These are phyloP conservation scores for Emydocephalus ijimae DNA, from an alignment of 2,113 vertebrate genomes.

Conservation along the genomic window DNA sequence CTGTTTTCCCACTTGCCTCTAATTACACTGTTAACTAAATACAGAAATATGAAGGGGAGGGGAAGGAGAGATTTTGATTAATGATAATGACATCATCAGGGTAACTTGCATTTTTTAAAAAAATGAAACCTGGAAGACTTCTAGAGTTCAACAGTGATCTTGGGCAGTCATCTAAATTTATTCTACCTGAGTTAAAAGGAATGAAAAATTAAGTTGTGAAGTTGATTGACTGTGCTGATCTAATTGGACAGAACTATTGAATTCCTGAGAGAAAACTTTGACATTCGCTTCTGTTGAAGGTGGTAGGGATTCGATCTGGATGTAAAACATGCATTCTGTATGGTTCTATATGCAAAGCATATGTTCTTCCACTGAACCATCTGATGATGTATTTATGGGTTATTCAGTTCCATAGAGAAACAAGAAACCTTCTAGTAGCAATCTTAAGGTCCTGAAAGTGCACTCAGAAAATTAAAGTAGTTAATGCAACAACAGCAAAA, in stretches of 20 bases:
- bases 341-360: not conserved
- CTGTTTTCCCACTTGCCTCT: not conserved
- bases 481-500: not conserved
- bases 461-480: not conserved
- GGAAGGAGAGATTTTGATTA: not conserved
- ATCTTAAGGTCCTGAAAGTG: not conserved
- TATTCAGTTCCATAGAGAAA: not conserved
- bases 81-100: not conserved
- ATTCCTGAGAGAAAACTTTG: not conserved
- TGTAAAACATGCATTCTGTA: not conserved
- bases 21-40: not conserved
- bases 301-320: not conserved
- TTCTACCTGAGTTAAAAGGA: not conserved
- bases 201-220: not conserved
- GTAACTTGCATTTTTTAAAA: not conserved
- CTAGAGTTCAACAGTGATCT: not conserved
- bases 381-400: not conserved
- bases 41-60: not conserved
- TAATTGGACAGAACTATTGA: not conserved
- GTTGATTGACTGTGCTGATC: not conserved
- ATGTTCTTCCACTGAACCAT: not conserved
- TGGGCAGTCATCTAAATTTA: not conserved
- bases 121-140: not conserved
- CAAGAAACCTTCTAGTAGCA: not conserved
- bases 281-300: not conserved